Evolutionary conservation across 64 coral and sea anemone species (phyloP).

Genomic region (Montipora cactus): DNA sequence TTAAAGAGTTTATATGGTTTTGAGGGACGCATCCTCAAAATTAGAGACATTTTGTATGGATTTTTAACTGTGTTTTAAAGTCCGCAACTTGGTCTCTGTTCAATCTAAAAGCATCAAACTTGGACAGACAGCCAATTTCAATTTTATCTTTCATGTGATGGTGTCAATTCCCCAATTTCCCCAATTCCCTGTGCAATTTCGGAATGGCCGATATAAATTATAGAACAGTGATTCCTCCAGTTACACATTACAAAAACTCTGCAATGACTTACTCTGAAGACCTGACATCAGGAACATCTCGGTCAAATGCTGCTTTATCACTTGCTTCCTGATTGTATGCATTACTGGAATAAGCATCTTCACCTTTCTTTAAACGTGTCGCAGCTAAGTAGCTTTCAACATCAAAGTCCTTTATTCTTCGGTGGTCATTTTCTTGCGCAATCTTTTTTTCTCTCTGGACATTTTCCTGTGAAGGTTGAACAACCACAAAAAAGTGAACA

Average conservation of each 20-base stretch:
- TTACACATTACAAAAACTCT: too few relatives aligned
- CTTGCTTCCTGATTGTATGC: slow-evolving; percentile 98
- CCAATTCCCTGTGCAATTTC: too few relatives aligned
- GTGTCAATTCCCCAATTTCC: too few relatives aligned
- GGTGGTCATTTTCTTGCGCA: slow-evolving; percentile 39
- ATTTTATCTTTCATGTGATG: too few relatives aligned
- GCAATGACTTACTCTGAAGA: slow-evolving; percentile 85
- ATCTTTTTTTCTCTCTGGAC: neutral
- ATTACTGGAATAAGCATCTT: slow-evolving; percentile 92
- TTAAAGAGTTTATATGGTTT: too few relatives aligned
- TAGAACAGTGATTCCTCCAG: neutral
- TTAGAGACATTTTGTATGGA: too few relatives aligned
- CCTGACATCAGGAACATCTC: slow-evolving; percentile 94
- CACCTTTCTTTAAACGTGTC: slow-evolving; percentile 79
- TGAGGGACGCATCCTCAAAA: too few relatives aligned
- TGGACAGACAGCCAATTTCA: too few relatives aligned
- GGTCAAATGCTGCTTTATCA: slow-evolving; percentile 81
- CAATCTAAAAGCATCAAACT: too few relatives aligned
- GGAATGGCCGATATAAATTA: neutral
- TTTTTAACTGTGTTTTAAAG: too few relatives aligned
- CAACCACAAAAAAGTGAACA: neutral
- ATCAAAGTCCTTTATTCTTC: slow-evolving; percentile 88
- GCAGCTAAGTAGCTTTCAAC: slow-evolving; percentile 65
- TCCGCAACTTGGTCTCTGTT: too few relatives aligned
- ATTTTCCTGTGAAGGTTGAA: slow-evolving; percentile 5